Base-by-base conservation (phyloP, 2,113 vertebrate species). In the Alouatta palliata region DNA sequence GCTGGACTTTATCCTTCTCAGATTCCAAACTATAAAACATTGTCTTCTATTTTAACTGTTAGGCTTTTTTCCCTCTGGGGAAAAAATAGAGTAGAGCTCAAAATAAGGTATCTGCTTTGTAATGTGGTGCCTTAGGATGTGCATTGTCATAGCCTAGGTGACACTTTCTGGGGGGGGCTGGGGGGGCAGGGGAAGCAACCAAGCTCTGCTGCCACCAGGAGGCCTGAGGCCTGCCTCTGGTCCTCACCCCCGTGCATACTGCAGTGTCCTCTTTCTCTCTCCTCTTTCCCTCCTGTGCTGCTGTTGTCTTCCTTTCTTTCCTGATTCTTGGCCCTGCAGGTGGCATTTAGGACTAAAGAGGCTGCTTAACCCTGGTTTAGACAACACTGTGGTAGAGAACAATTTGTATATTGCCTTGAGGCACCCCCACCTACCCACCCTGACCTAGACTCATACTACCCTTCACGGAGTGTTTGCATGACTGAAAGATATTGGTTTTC, bases 1-100 rank as follows among this genome's bases (percentile, higher is more conserved):
- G 98, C 49, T 97, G 70, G 81, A 97, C 77, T n/a, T 80, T 92
- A 90, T 93, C 97, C 97, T 98, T 97, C 95, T 98, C 91, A 80
- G 97, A 35, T 75, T 94, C 49, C 88, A 97, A 96, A 96, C 68
- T 91, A 47, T 70, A 90, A 92, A 95, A 82, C 56, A 47, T 37
- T 37, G 70, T 64, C 47, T 95, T 93, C 73, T 93, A 47, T 73
- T 94, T 85, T 76, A 85, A 52, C 14, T 90, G 17, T 83, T 54
- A 94, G 71, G 43, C 75, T 87, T 19, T 19, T 58, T 10, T 27
- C 8, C 25, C 47, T 64, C 35, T 40, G 61, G 45, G 82, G 49
- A 27, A 76, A 30, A 49, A 92, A 58, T 3, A 43, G 40, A 58
- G 45, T 83, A 76, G 80, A 95, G 40, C 35, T 96, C 68, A 91